A percentile compares a stretch with the other conserved stretches of the same genome.
Evolutionary conservation across 2,113 vertebrate genomes (phyloP).

Genomic region (Oreochromis spilurus): DNA sequence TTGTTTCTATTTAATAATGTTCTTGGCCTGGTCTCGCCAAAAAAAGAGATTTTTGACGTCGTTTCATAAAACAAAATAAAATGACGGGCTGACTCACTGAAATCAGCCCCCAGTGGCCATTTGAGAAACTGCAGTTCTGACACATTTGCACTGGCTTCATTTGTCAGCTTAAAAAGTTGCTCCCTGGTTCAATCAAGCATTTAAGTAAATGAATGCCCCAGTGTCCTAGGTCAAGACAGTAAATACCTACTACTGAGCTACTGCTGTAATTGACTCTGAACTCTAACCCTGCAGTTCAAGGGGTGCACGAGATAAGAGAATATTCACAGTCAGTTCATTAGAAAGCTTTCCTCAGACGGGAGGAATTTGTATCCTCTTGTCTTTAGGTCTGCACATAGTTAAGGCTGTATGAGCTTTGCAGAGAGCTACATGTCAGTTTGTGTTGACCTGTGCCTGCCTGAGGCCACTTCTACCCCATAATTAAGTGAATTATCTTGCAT

Average conservation of each 20-base stretch:
- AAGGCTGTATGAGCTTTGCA: background rate
- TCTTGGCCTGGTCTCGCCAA: background rate
- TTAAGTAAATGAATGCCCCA: background rate
- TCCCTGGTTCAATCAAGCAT: conserved; percentile 11
- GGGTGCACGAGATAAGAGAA: background rate
- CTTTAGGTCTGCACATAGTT: background rate
- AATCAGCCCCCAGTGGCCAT: background rate
- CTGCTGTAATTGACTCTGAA: background rate
- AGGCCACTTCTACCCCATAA: conserved; percentile 75
- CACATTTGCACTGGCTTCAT: background rate
- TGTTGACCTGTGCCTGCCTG: conserved; percentile 48
- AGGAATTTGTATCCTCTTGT: conserved; percentile 31
- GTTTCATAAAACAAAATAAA: background rate
- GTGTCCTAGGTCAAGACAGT: background rate
- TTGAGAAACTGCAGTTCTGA: background rate
- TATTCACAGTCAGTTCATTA: conserved; percentile 42
- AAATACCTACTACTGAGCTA: background rate
- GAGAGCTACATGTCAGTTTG: conserved; percentile 30
- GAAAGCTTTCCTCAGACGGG: conserved; percentile 29
- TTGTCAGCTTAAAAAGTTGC: background rate
- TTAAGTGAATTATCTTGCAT: conserved; percentile 93
- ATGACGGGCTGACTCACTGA: background rate
- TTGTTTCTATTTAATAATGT: background rate
- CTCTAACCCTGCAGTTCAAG: conserved; percentile 32
- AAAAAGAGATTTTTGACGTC: background rate